Evolutionary conservation across 2,113 vertebrate genomes (phyloP).

Genomic region (Thalassoma bifasciatum): DNA sequence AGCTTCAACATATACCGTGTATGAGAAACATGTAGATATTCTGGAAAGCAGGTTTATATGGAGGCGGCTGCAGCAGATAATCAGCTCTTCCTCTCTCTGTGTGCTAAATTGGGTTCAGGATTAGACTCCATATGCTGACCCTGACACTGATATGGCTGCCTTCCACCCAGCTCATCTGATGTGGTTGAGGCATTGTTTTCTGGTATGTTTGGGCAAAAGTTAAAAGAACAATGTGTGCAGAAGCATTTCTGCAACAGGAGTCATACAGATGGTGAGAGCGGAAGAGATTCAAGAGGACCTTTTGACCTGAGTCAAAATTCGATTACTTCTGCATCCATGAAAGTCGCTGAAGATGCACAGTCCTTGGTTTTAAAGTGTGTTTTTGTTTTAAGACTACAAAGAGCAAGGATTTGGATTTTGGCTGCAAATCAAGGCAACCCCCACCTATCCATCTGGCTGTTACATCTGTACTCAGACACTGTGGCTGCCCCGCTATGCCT

Average conservation of each 20-base stretch:
- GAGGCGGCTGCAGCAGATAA: neutral
- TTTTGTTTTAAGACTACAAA: neutral
- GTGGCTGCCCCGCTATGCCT: constrained; percentile 6
- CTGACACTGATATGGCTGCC: neutral
- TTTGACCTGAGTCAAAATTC: neutral
- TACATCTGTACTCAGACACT: constrained; percentile 42
- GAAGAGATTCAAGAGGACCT: neutral
- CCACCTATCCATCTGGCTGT: constrained; percentile 56
- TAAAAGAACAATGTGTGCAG: neutral
- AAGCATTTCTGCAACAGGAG: neutral
- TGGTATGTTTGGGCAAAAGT: neutral
- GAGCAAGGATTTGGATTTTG: constrained; percentile 33
- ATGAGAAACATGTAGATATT: neutral
- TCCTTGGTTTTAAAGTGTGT: neutral
- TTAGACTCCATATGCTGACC: constrained; percentile 17
- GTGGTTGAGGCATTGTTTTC: neutral
- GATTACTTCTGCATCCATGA: neutral
- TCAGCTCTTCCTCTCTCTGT: constrained; percentile 8
- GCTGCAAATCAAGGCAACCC: constrained; percentile 45
- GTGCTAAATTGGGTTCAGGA: constrained; percentile 4
- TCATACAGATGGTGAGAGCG: neutral
- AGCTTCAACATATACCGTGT: neutral
- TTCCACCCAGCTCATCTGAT: neutral
- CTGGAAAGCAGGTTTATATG: neutral
- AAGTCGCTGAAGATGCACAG: neutral